phyloP scores from a whole-genome alignment of 2,797 vertebrate genomes.

The Acanthornis magna region DNA sequence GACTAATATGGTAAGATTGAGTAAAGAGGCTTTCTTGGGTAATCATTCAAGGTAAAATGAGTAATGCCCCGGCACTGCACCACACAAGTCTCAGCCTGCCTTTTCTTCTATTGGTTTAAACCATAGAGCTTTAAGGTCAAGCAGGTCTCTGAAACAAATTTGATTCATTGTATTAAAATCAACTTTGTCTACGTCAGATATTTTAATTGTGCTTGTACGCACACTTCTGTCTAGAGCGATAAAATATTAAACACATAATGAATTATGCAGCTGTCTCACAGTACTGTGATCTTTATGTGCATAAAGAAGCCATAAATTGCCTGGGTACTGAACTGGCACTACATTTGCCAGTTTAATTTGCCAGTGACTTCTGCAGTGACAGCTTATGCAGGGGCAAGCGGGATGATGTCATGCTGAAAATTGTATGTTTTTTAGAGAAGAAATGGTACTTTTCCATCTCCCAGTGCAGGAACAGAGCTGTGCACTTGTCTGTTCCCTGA shows the following conservation, averaged over 20 bases:
- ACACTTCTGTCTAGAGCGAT: conserved; percentile 2
- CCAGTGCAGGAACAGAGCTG: background rate
- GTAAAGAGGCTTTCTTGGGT: background rate
- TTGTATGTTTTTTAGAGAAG: background rate
- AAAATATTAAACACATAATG: conserved; percentile 42
- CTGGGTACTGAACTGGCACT: background rate
- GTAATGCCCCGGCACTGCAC: background rate
- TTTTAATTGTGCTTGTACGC: conserved; percentile 23
- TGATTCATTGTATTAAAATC: conserved; percentile 12
- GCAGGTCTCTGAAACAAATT: background rate
- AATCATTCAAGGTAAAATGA: background rate
- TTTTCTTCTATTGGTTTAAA: background rate
- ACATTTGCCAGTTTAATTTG: background rate
- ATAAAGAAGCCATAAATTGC: conserved; percentile 3
- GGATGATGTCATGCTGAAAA: background rate
- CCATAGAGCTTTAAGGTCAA: background rate
- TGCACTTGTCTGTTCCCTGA: background rate
- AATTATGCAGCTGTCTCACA: conserved; percentile 38
- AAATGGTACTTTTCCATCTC: background rate
- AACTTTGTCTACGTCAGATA: background rate
- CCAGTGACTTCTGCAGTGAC: background rate
- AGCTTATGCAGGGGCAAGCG: background rate
- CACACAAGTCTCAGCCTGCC: background rate
- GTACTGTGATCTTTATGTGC: conserved; percentile 10
- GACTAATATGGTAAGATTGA: background rate